These are phyloP conservation scores for Amiota minor DNA, from an alignment of 2,888 invertebrate genomes.

Conservation along the genomic window DNA sequence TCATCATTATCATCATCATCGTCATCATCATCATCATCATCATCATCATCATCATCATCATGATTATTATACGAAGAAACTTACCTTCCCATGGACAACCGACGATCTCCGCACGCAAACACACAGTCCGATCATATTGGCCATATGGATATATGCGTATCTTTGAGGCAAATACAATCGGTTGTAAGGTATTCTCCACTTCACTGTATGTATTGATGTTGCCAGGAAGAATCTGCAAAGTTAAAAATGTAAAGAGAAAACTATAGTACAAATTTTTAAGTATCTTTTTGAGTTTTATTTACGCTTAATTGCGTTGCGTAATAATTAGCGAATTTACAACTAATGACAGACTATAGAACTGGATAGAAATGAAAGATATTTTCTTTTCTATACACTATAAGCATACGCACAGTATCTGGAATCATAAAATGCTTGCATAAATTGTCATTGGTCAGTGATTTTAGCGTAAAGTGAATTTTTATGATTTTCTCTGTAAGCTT, in stretches of 20 bases:
- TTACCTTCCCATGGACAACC: conserved; percentile 86
- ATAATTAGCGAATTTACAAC: conserved; percentile 29
- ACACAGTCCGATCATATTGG: conserved; percentile 84
- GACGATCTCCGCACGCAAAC: conserved; percentile 86
- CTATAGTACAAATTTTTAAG: background rate
- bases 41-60: no score
- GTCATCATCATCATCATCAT: no score
- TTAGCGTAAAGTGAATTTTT: background rate
- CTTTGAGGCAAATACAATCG: conserved; percentile 84
- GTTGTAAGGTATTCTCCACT: conserved; percentile 82
- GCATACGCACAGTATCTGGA: background rate
- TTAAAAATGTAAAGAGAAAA: conserved; percentile 21
- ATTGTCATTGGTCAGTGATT: background rate
- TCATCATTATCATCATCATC: no score
- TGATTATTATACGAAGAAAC: conserved; percentile 55
- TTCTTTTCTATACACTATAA: background rate
- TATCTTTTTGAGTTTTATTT: background rate
- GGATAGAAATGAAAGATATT: conserved; percentile 10
- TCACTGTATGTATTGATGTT: conserved; percentile 87
- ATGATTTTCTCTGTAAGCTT: no score
- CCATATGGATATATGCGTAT: conserved; percentile 87
- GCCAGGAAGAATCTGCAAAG: conserved; percentile 85
- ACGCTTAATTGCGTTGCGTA: conserved; percentile 20
- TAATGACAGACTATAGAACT: conserved; percentile 7
- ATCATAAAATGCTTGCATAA: conserved; percentile 12